These are phyloP conservation scores for Umimayanthus chanpuru DNA, from an alignment of 92 coral and sea anemone genomes.

Conservation along the genomic window DNA sequence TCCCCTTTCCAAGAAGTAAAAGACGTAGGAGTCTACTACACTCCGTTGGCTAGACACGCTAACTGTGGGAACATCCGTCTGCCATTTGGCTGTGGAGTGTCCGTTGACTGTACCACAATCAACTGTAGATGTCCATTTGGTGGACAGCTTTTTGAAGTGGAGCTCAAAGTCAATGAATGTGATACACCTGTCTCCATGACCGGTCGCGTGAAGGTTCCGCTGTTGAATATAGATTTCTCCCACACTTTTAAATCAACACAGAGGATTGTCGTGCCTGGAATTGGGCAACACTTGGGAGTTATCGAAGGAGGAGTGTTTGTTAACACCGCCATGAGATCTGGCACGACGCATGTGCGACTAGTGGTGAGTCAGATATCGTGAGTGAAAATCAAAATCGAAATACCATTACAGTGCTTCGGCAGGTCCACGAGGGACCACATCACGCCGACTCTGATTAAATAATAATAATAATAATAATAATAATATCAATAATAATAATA, in stretches of 20 bases:
- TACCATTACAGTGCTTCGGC: too few species aligned
- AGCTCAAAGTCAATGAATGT: conserved; percentile 54
- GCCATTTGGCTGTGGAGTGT: conserved; percentile 52
- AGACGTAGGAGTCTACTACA: conserved; percentile 13
- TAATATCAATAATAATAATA: too few species aligned
- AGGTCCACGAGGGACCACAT: too few species aligned
- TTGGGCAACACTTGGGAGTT: conserved; percentile 44
- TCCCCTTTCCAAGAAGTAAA: neutral
- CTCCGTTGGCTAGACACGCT: conserved; percentile 21
- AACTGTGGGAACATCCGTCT: conserved; percentile 62
- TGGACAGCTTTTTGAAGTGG: conserved; percentile 44
- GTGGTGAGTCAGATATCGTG: neutral
- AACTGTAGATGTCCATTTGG: conserved; percentile 52
- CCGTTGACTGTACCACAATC: conserved; percentile 48
- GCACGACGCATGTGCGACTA: neutral
- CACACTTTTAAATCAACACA: conserved; percentile 53
- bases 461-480: too few species aligned
- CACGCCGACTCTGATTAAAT: too few species aligned
- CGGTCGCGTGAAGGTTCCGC: conserved; percentile 41
- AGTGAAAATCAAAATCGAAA: too few species aligned
- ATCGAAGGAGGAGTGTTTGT: conserved; percentile 58
- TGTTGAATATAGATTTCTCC: conserved; percentile 42
- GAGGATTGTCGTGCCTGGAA: conserved; percentile 52
- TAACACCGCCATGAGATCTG: conserved; percentile 33
- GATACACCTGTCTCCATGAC: conserved; percentile 49